Base-by-base conservation (phyloP, 2,888 invertebrate species). In the Rambutsinella grinnellia region DNA sequence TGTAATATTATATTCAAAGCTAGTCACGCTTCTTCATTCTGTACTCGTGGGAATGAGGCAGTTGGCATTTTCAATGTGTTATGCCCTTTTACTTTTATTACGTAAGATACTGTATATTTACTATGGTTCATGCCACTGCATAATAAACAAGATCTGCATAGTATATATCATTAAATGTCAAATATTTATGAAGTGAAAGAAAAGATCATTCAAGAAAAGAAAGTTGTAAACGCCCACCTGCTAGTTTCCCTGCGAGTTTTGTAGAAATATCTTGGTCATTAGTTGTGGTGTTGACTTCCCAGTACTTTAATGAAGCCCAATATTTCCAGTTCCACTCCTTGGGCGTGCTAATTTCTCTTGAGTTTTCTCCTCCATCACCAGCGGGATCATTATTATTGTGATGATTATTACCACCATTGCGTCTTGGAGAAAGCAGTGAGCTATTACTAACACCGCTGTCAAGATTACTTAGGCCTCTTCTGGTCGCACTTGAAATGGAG, bases 281-380 rank as follows among this genome's bases (percentile, higher is more conserved):
- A 60, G 47, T 19, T n/a, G 60, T 60, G 10, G 60, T 24, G 51
- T 68, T 60, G 27, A 60, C 68, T 60, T 60, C 60, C 68, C 68
- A 68, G 60, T 68, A 68, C 19, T 51, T 15, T n/a, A 60, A 53
- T 6, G 68, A 60, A 10, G 68, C 68, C 68, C 68, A 68, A 51
- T 60, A 58, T n/a, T 23, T 58, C 68, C 68, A 68, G 36, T 60
- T 49, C 68, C 49, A 68, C 6, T 57, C 57, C 51, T 68, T 28
- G 3, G 60, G 57, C 10, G 60, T 60, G 36, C 49, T 67, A 56
- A 67, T 57, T 57, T 67, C 57, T 2, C n/a, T 57, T 17, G 46
- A 15, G 23, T 54, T 54, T 46, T 46, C 66, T 46, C 49, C 49
- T 49, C 19, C 49, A n/a, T 5, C 49, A 60, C 5, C 54, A 17